Base-by-base conservation (phyloP, 2,113 vertebrate genomes). In the Erinaceus europaeus region DNA sequence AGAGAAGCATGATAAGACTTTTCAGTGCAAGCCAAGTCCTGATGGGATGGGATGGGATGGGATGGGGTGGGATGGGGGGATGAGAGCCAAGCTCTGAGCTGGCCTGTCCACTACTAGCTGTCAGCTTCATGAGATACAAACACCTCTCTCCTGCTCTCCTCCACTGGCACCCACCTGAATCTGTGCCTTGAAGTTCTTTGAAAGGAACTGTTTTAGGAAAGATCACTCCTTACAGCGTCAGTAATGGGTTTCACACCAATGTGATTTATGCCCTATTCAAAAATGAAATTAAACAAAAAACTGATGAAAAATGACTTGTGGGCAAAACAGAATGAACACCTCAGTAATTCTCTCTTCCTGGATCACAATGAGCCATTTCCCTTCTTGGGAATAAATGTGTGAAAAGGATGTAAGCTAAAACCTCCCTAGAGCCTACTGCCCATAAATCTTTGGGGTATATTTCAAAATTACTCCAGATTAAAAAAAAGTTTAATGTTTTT, bases 1-100 rank as follows among this genome's bases (percentile, higher is more conserved):
- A 62, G 84, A 90, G 84, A 94, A 75, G 81, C 74, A 86, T 67
- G 65, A 81, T 84, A 87, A 88, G 75, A 78, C 42, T 48, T 78
- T 53, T 77, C 38, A 57, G 76, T 48, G 34, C 40, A 72, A 76
- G 74, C 57, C 83, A 90, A 87, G 75, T 90, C 89, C 84, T 91
- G 76, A 86, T 34, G 67, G 29, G 64, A 80, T n/a, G n/a, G n/a
- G n/a, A n/a, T n/a, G n/a, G n/a, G n/a, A n/a, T n/a, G n/a, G n/a
- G n/a, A n/a, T n/a, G n/a, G n/a, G n/a, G n/a, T n/a, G n/a, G n/a
- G n/a, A n/a, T n/a, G 53, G 62, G 84, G 77, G 36, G 89, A 91
- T 61, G 73, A 78, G 86, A 86, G 80, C 42, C 32, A 34, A 72
- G 40, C 59, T 82, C 4, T 79, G 59, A 20, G 55, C 2, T 11